Evolutionary conservation across 2,113 vertebrate species (phyloP).

Genomic region (Rostratula benghalensis): DNA sequence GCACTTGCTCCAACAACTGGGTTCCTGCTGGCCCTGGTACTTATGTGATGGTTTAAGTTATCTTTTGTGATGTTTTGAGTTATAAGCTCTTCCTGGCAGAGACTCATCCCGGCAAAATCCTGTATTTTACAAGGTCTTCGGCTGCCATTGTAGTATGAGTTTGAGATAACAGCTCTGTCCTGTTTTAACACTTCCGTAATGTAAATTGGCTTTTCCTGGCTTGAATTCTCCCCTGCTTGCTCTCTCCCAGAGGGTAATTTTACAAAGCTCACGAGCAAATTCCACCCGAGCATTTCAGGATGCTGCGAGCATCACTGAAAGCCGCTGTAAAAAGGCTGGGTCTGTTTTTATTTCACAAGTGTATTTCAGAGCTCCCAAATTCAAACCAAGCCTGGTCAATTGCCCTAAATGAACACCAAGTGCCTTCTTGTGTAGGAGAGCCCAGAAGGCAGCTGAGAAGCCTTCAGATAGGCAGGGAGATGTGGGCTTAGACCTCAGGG

Average conservation of each 20-base stretch:
- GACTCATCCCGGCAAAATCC: background rate
- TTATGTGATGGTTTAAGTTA: background rate
- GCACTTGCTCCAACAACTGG: background rate
- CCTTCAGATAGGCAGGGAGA: background rate
- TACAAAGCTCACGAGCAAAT: background rate
- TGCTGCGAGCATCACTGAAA: background rate
- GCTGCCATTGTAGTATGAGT: background rate
- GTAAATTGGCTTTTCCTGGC: background rate
- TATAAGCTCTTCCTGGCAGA: background rate
- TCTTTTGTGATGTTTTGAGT: background rate
- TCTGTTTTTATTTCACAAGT: background rate
- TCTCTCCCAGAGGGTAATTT: background rate
- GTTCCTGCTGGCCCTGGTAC: background rate
- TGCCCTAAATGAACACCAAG: background rate
- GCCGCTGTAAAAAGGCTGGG: background rate
- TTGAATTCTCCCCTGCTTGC: background rate
- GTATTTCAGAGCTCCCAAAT: background rate
- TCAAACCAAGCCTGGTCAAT: background rate
- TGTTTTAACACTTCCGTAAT: background rate
- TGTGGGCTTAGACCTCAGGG: background rate
- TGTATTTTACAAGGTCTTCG: background rate
- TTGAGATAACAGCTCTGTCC: background rate
- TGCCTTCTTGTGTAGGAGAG: background rate
- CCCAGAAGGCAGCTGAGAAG: background rate
- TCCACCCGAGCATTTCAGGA: background rate